Evolutionary conservation across 2,113 vertebrate genomes (phyloP), one percentile per base, ranked within the genome.

Genomic region (Sphyrna mokarran): DNA sequence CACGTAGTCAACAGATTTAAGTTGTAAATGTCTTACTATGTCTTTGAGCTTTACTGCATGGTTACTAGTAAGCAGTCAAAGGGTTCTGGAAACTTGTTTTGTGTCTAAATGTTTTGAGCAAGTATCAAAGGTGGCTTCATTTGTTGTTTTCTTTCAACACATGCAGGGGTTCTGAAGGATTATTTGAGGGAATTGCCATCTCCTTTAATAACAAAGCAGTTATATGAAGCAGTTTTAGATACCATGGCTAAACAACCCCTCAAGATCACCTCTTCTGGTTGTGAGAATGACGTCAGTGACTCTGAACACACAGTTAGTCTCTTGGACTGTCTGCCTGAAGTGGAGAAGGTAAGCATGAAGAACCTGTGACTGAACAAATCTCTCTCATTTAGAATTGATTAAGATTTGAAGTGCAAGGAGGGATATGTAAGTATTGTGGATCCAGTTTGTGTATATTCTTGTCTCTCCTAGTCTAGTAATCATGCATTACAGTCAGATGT

Each of bases 121-220:
- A 48, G 48, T 69, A 72, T 26, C n/a, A 72, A 72, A 33, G 26
- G 22, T 95, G 40, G 37, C 11, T 13, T 63, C 37, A 54, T 48
- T 61, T 96, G 76, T 96, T 96, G 91, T 3, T 96, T 95, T 97
- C 68, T 96, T 96, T 95, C 29, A 66, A 86, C 72, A 87, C 43
- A 22, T 78, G 26, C 63, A 99, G 99, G 99, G 13, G 98, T 99
- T 86, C 97, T 99, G 95, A 99, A 99, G 97, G 99, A 99, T 97
- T 99, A 99, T 96, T 97, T 99, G 87, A 98, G 99, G 96, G 99
- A 99, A 97, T 97, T 99, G 23, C 99, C 99, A 76, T 98, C 98
- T 96, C 99, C 99, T 29, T 97, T 99, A 95, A 99, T 99, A 97
- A 98, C 98, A 78, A 99, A 98, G 97, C 98, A 98, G 95, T 98